Percentiles rank a stretch among this genome's conserved stretches.
Evolutionary conservation across 30 jellyfish, hydroid and myxozoan genomes (phyloP).

Genomic region (Sanderia malayensis): DNA sequence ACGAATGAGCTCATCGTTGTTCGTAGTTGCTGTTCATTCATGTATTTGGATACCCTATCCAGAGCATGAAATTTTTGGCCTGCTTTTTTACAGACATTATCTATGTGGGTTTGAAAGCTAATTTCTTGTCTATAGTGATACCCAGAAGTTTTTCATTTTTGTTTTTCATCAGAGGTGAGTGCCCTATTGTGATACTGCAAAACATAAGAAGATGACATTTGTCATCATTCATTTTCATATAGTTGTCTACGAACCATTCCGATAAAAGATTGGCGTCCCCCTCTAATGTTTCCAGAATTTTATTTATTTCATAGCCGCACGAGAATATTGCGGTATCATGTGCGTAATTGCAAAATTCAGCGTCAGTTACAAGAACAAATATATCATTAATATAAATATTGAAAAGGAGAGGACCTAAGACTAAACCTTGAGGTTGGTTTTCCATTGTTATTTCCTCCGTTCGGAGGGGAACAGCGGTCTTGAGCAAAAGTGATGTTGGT

Average conservation of each 20-base stretch:
- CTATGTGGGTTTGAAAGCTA: not conserved
- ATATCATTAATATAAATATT: not conserved
- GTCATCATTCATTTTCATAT: slow-evolving; percentile 8
- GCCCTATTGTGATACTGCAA: not conserved
- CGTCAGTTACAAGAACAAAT: not conserved
- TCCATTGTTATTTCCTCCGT: no score
- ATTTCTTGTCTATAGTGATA: slow-evolving; percentile 4
- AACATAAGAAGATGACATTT: slow-evolving; percentile 7
- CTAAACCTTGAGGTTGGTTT: no score
- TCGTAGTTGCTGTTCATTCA: no score
- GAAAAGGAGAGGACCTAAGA: no score
- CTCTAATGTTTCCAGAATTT: slow-evolving; percentile 2
- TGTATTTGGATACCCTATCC: no score
- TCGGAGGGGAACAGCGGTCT: no score
- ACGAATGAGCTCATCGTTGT: no score
- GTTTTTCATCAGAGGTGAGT: slow-evolving; percentile 4
- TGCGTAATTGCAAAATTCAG: slow-evolving; percentile 13
- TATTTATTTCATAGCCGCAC: slow-evolving; percentile 2
- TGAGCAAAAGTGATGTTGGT: no score
- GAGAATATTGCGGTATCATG: not conserved
- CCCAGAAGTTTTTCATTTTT: not conserved
- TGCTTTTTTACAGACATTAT: not conserved
- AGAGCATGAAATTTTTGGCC: slow-evolving; percentile 1
- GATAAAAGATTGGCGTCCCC: slow-evolving; percentile 10
- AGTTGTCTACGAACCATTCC: slow-evolving; percentile 7